A percentile compares a stretch with the other conserved stretches of the same genome.
Evolutionary conservation across 2,888 invertebrate genomes (phyloP).

Genomic region (Pristionchus entomophagus): DNA sequence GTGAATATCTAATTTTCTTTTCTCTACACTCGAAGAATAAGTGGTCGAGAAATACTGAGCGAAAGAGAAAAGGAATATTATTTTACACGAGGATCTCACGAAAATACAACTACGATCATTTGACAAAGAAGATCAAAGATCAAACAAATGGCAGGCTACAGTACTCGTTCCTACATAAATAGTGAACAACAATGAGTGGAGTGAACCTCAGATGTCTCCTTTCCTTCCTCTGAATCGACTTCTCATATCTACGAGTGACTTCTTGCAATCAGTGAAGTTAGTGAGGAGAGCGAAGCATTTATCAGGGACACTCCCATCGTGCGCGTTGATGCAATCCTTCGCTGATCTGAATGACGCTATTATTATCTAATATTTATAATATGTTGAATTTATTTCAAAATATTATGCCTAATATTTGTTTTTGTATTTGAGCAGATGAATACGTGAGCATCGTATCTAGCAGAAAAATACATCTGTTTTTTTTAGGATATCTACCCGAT

Average conservation of each 20-base stretch:
- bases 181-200: neutral
- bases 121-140: neutral
- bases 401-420: too few species aligned
- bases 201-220: conserved; percentile 63
- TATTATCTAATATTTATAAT: neutral
- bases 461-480: too few species aligned
- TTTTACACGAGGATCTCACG: conserved; percentile 20
- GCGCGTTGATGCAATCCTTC: conserved; percentile 71
- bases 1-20: conserved; percentile 47
- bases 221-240: conserved; percentile 71
- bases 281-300: conserved; percentile 68
- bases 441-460: too few species aligned
- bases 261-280: conserved; percentile 72
- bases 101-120: neutral
- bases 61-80: conserved; percentile 26
- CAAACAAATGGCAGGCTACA: neutral
- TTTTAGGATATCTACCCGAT: too few species aligned
- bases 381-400: neutral
- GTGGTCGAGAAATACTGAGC: conserved; percentile 35
- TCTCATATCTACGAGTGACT: conserved; percentile 70
- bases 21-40: conserved; percentile 46
- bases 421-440: too few species aligned
- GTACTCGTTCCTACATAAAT: neutral
- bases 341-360: conserved; percentile 57
- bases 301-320: conserved; percentile 69